Conservation (phyloP, 2,113 vertebrate species). For the Semnornis frantzii region DNA sequence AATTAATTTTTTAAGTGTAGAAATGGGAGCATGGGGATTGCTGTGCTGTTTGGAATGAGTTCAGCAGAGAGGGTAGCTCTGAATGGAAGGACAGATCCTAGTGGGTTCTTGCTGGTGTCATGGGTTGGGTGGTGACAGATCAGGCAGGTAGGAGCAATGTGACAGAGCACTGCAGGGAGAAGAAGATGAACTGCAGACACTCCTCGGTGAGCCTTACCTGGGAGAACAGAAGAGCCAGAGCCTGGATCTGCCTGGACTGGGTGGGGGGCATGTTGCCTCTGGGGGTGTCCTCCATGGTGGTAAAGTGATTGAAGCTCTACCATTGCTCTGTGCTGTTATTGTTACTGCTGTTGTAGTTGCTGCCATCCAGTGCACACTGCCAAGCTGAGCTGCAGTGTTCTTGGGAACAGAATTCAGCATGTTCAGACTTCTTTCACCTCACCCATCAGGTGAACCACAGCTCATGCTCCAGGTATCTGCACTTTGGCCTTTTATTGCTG, state of each 20-base stretch:
- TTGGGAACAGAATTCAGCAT: neutral
- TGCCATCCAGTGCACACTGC: neutral
- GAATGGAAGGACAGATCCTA: neutral
- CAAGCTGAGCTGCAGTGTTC: neutral
- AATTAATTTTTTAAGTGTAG: neutral
- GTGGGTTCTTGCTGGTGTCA: neutral
- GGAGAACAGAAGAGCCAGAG: neutral
- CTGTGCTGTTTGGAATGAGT: accelerated
- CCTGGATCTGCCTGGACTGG: neutral
- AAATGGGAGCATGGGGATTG: neutral
- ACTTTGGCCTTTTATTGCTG: neutral
- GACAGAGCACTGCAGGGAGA: neutral
- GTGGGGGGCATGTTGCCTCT: accelerated
- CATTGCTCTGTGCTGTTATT: neutral
- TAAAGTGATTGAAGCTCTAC: neutral
- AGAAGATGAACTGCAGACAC: neutral
- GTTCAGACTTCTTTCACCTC: neutral
- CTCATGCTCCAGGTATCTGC: neutral
- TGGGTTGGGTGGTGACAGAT: no score
- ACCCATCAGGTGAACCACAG: neutral
- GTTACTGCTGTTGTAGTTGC: neutral
- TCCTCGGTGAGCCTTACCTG: neutral
- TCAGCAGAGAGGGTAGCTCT: neutral
- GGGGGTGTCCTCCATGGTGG: neutral
- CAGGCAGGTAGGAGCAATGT: neutral